Percentiles rank a stretch among this genome's conserved stretches.
Conservation (phyloP, 2,888 invertebrate species). For the Drosophila dives region DNA sequence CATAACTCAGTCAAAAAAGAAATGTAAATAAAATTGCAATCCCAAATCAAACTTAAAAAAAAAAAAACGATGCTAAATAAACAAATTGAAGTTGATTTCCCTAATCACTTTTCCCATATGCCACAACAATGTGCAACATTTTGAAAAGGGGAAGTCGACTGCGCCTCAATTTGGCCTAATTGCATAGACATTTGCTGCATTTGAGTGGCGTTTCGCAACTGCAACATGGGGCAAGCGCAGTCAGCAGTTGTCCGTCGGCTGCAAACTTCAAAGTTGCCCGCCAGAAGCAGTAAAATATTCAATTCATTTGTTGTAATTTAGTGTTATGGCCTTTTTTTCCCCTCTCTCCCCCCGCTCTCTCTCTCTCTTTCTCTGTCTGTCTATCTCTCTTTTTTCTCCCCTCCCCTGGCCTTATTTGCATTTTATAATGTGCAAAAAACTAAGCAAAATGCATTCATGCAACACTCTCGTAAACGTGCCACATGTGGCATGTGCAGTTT, state of each 20-base stretch:
- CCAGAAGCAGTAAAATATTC: conserved; percentile 13
- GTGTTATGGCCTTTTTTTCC: conserved; percentile 48
- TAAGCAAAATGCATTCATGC: conserved; percentile 33
- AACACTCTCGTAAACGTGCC: conserved; percentile 9
- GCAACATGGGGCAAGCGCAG: conserved; percentile 10
- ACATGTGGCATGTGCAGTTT: conserved; percentile 22
- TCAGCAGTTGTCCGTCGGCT: neutral
- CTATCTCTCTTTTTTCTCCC: neutral
- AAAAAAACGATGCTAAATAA: neutral
- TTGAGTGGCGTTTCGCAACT: conserved; percentile 19
- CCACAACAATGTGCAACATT: conserved; percentile 14
- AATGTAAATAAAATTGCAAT: neutral
- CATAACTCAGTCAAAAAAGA: neutral
- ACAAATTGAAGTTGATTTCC: neutral
- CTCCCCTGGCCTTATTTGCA: conserved; percentile 16
- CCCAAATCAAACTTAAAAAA: neutral
- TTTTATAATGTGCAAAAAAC: conserved; percentile 57
- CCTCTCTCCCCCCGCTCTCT: neutral
- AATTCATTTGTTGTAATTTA: conserved; percentile 66
- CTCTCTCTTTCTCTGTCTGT: neutral
- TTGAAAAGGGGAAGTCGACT: neutral
- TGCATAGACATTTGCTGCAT: conserved; percentile 31
- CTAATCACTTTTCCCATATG: conserved; percentile 8
- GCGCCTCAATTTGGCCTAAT: conserved; percentile 61
- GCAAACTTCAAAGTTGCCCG: conserved; percentile 39